Conservation (phyloP, 2,888 invertebrate species). For the Cataglyphis altisquamis region DNA sequence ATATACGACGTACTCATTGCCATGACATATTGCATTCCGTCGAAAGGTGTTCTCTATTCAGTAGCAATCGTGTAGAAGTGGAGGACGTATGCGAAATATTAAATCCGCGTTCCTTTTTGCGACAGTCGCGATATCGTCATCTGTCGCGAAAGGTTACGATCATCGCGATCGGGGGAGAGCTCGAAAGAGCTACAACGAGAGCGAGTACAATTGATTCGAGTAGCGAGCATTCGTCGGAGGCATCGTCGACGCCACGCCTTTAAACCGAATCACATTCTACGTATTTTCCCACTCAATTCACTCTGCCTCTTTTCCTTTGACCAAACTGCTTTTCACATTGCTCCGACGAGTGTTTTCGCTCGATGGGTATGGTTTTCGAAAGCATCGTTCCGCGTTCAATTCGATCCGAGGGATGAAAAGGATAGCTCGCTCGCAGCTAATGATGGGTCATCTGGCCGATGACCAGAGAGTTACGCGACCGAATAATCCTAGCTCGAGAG, state of each 20-base stretch:
- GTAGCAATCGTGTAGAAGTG: conserved; percentile 37
- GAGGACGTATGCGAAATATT: conserved; percentile 28
- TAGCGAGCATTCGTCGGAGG: conserved; percentile 62
- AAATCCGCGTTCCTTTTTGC: conserved; percentile 25
- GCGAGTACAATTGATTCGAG: conserved; percentile 60
- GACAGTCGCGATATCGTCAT: not conserved
- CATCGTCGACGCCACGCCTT: conserved; percentile 46
- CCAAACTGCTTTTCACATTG: conserved; percentile 39
- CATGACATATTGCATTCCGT: conserved; percentile 31
- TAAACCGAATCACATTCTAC: conserved; percentile 18
- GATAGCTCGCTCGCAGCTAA: conserved; percentile 24
- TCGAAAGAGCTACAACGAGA: conserved; percentile 33
- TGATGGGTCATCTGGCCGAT: conserved; percentile 30
- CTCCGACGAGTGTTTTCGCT: conserved; percentile 32
- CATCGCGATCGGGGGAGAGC: conserved; percentile 32
- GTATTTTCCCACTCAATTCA: conserved; percentile 47
- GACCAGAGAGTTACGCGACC: conserved; percentile 20
- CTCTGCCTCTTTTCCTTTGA: conserved; percentile 51
- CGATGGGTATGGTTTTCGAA: conserved; percentile 45
- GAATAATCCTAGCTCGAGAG: conserved; percentile 16
- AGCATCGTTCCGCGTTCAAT: conserved; percentile 43
- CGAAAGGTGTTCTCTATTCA: conserved; percentile 39
- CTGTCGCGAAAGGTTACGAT: conserved; percentile 11
- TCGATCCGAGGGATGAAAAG: conserved; percentile 42
- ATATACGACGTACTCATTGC: not conserved